Conservation (phyloP, 2,797 vertebrate species). For the Basileuterus tristriatus region DNA sequence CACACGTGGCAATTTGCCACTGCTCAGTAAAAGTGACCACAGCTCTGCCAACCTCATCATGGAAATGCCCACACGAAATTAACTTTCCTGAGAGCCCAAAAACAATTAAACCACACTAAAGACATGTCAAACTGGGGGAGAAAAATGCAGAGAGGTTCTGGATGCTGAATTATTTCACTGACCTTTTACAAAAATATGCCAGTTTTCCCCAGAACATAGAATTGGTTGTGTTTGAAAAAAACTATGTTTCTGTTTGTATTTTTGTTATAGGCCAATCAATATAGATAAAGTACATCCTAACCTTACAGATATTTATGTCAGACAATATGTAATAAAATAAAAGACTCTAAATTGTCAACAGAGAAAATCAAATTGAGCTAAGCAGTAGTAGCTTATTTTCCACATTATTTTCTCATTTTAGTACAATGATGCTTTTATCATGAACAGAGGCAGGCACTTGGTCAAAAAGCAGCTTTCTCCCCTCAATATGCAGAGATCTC, state of each 20-base stretch:
- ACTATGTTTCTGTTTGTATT: neutral
- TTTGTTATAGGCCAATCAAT: neutral
- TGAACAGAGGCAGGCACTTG: neutral
- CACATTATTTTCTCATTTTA: neutral
- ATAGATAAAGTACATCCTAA: neutral
- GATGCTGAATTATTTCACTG: neutral
- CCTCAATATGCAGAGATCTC: neutral
- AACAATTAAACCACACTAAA: neutral
- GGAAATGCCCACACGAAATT: neutral
- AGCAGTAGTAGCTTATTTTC: neutral
- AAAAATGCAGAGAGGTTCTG: neutral
- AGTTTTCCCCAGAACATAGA: neutral
- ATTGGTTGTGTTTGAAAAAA: neutral
- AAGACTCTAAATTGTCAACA: neutral
- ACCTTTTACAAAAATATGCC: neutral
- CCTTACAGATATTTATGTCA: neutral
- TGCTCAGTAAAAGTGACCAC: neutral
- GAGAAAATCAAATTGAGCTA: neutral
- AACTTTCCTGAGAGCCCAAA: neutral
- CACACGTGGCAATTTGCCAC: neutral
- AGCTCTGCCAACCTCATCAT: neutral
- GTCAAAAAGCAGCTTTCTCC: neutral
- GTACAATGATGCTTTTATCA: neutral
- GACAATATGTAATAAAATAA: neutral
- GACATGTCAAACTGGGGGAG: rapidly evolving